Percentiles rank a stretch among this genome's conserved stretches.
phyloP scores from a whole-genome alignment of 2,888 invertebrate genomes.

The Meteorus colon region DNA sequence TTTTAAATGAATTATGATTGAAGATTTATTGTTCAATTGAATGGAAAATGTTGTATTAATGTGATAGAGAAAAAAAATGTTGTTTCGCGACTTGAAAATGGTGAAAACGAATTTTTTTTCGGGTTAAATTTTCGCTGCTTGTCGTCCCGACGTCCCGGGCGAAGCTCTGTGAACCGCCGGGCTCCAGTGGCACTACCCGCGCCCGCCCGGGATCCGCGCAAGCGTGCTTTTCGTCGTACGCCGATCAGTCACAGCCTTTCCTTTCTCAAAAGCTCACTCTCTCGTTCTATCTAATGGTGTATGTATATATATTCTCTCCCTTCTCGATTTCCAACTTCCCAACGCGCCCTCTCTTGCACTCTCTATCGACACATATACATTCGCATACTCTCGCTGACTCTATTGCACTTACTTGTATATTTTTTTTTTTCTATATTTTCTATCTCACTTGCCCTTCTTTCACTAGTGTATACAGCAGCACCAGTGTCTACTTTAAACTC shows the following conservation, averaged over 20 bases:
- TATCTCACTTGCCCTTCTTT: not conserved
- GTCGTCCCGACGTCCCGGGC: slow-evolving; percentile 72
- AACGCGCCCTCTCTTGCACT: slow-evolving; percentile 6
- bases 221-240: slow-evolving; percentile 68
- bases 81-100: slow-evolving; percentile 19
- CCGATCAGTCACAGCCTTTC: slow-evolving; percentile 65
- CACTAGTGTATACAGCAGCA: not conserved
- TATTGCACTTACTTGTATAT: not conserved
- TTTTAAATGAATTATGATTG: too few relatives aligned
- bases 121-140: slow-evolving; percentile 61
- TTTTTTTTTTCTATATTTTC: not conserved
- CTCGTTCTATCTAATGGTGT: not conserved
- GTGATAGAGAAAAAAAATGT: slow-evolving; percentile 29
- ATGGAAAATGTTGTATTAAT: slow-evolving; percentile 8
- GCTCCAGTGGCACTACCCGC: slow-evolving; percentile 72
- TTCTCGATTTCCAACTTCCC: slow-evolving; percentile 7
- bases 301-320: not conserved
- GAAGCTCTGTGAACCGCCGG: slow-evolving; percentile 73
- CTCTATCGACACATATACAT: slow-evolving; percentile 19
- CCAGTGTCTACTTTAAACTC: slow-evolving; percentile 4
- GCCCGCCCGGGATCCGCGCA: slow-evolving; percentile 73
- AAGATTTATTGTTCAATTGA: not conserved
- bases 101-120: slow-evolving; percentile 53
- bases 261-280: slow-evolving; percentile 44
- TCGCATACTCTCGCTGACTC: slow-evolving; percentile 10